phyloP scores from a whole-genome alignment of 64 coral and sea anemone species.

The Porites australiensis region DNA sequence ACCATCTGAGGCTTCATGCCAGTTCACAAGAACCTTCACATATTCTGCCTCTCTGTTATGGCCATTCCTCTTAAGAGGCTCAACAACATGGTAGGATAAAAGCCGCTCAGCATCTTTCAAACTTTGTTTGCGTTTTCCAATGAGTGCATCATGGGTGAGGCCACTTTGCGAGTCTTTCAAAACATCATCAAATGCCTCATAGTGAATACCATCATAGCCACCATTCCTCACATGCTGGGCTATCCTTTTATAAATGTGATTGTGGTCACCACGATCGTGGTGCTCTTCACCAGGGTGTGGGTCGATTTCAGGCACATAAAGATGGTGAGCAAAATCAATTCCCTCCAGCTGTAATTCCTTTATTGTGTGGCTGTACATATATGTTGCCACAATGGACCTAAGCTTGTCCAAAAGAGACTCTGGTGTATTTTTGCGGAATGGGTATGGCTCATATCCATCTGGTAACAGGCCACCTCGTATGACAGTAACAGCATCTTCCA shows the following conservation, averaged over 20 bases:
- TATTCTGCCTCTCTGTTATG: slow-evolving; percentile 44
- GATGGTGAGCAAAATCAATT: slow-evolving; percentile 42
- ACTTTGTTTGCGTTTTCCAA: slow-evolving; percentile 54
- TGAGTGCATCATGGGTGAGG: slow-evolving; percentile 54
- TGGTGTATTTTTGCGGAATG: slow-evolving; percentile 33
- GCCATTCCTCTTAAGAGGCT: background rate
- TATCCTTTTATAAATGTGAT: slow-evolving; percentile 69
- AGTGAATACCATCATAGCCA: background rate
- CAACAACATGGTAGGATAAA: slow-evolving; percentile 40
- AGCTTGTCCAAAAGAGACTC: slow-evolving; percentile 50
- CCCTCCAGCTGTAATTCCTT: slow-evolving; percentile 28
- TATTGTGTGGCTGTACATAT: background rate
- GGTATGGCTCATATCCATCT: slow-evolving; percentile 42
- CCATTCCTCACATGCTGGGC: slow-evolving; percentile 20
- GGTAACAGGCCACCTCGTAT: slow-evolving; percentile 48
- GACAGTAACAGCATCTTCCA: slow-evolving; percentile 44
- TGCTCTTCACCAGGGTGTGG: background rate
- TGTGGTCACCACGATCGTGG: slow-evolving; percentile 78
- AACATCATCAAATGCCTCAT: slow-evolving; percentile 57
- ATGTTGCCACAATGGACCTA: slow-evolving; percentile 27
- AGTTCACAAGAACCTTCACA: slow-evolving; percentile 35
- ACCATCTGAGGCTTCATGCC: slow-evolving; percentile 48
- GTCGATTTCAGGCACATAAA: slow-evolving; percentile 69
- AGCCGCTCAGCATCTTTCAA: slow-evolving; percentile 54
- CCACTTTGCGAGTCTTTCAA: slow-evolving; percentile 56